Base-by-base conservation (phyloP, 2,888 invertebrate species). In the Eurois occulta region DNA sequence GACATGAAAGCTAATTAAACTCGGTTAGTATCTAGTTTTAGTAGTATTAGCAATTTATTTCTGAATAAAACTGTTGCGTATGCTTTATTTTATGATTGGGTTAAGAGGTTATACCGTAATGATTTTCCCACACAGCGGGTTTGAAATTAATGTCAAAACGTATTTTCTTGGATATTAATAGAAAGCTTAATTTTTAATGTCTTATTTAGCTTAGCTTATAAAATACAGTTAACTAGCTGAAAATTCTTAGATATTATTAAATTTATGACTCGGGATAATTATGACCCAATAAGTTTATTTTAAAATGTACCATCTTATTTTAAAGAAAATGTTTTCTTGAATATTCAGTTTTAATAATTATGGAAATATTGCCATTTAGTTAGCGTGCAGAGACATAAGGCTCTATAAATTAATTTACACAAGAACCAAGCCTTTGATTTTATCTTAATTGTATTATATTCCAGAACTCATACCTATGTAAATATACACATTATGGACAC, bases 361-460 rank as follows among this genome's bases (percentile, higher is more conserved):
- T 84, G 67, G 60, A 73, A 84, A 84, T 75, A 68, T 76, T 73
- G 71, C 32, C 64, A 84, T 79, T 83, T 58, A 70, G 18, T 60
- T 38, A 64, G 32, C 32, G 84, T 38, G 18, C 60, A 62, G 60
- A 52, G 46, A 74, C 41, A 70, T 64, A 81, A 70, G 43, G 16
- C 52, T 68, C 64, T 18, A 85, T 83, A 83, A 74, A 77, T 79
- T 71, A 71, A 77, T 83, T 73, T 77, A 75, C 75, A 70, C 66
- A 85, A 82, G 74, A 65, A 77, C 78, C 83, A 83, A 85, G 83
- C 77, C 72, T 80, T n/a, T 52, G 86, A 85, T 86, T 62, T 79
- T 78, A 85, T 85, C 85, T 85, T 78, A 77, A 85, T 78, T 85
- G 69, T 85, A 78, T 85, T 85, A 82, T 85, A 64, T 85, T 74